Evolutionary conservation across 2,113 vertebrate genomes (phyloP).

Genomic region (Nicator chloris): DNA sequence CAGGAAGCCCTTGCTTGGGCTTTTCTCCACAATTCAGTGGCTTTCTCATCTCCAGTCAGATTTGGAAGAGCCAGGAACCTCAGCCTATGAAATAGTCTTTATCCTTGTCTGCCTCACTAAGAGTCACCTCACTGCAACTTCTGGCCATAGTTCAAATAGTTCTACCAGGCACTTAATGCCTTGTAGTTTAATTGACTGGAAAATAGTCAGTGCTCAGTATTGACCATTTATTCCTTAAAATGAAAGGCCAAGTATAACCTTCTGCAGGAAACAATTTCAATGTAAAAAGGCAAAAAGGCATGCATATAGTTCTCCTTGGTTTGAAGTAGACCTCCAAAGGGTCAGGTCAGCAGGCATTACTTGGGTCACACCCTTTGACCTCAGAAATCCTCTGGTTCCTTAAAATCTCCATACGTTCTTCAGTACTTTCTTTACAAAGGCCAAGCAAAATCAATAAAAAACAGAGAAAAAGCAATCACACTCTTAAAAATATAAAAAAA

Average conservation of each 20-base stretch:
- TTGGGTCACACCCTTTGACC: not conserved
- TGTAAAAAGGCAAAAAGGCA: not conserved
- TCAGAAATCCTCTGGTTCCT: not conserved
- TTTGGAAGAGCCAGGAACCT: not conserved
- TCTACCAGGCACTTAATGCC: not conserved
- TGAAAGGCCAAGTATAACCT: not conserved
- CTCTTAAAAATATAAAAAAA: not conserved
- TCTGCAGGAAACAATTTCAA: not conserved
- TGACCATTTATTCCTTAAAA: not conserved
- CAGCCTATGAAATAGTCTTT: not conserved
- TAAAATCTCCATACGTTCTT: not conserved
- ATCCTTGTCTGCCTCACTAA: not conserved
- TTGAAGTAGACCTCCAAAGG: not conserved
- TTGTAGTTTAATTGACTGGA: not conserved
- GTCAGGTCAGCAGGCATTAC: not conserved
- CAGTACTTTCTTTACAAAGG: not conserved
- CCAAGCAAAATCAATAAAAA: not conserved
- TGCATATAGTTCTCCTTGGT: not conserved
- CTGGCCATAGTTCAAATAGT: not conserved
- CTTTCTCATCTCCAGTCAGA: not conserved
- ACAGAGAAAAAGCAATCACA: not conserved
- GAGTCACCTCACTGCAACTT: not conserved
- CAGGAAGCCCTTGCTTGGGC: not conserved
- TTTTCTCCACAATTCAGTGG: not conserved
- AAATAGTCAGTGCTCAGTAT: not conserved